Base-by-base conservation (phyloP, 2,888 invertebrate species). In the Cryptocephalus moraei region DNA sequence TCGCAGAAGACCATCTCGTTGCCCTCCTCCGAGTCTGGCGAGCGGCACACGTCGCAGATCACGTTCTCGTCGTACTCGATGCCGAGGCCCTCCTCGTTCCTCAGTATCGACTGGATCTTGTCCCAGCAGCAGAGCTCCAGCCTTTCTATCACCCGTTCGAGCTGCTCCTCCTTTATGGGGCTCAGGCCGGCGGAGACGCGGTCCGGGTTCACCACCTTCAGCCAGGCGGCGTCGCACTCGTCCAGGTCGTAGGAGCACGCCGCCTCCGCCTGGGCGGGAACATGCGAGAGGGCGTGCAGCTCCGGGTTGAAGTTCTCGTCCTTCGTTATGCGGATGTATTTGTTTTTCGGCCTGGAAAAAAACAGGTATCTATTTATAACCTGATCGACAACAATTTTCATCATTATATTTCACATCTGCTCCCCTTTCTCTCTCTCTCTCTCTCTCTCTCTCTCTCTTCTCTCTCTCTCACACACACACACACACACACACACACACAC, bases 1-100 rank as follows among this genome's bases (percentile, higher is more conserved):
- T 99, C 99, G 76, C 99, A 99, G 76, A 99, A 99, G 58, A 99
- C 95, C 94, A 99, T 97, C 76, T 96, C 95, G 73, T 99, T 97
- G 58, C 91, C 93, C 68, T 95, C 95, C 69, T 97, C 95, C 33
- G 92, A 93, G 72, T 97, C 96, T 46, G 95, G 95, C 73, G 94
- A 93, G 65, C 94, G 58, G 71, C 99, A 99, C 52, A 99, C 95
- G 74, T 97, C 97, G 73, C 99, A 99, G 60, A 96, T 93, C 54
- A 96, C 93, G 73, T 95, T 95, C 72, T 97, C 97, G 69, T 97
- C 96, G 70, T 89, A 96, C 70, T 96, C 96, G 58, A 96, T 94
- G 49, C 94, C 95, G 49, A 94, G 78, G 39, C 91, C 91, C 69
- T 92, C 92, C 71, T 92, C 91, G 53, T 86, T 88, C 69, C 91